phyloP scores from a whole-genome alignment of 2,888 invertebrate species.

The Nephrotoma appendiculata region DNA sequence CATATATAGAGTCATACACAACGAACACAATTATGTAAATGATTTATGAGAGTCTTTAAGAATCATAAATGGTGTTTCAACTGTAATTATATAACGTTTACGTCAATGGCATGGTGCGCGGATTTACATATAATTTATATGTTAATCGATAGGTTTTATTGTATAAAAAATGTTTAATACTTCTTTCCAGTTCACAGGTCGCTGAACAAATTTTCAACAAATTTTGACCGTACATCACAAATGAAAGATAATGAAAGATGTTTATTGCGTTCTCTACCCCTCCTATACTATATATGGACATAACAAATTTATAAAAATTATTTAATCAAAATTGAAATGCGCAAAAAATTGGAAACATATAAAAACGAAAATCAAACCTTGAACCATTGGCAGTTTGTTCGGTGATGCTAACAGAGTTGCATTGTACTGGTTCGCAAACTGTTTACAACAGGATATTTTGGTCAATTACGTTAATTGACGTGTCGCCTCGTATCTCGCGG shows the following conservation, averaged over 20 bases:
- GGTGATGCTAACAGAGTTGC: background rate
- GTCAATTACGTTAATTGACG: background rate
- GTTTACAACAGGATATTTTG: background rate
- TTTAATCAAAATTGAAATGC: background rate
- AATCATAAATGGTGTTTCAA: background rate
- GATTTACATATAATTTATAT: background rate
- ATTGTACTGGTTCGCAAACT: background rate
- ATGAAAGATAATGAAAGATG: background rate
- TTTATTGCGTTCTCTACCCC: background rate
- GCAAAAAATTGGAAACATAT: background rate
- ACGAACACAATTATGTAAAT: background rate
- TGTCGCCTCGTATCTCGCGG: background rate
- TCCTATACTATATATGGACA: background rate
- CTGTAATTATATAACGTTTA: background rate
- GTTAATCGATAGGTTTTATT: background rate
- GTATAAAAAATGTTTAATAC: background rate
- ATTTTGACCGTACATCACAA: background rate
- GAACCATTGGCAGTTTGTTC: background rate
- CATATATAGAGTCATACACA: background rate
- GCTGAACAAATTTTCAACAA: background rate
- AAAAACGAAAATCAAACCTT: background rate
- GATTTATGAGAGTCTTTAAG: background rate
- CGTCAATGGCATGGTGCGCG: background rate
- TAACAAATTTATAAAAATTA: background rate
- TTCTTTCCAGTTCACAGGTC: background rate